phyloP scores from a whole-genome alignment of 2,888 invertebrate species.

The Limnephilus rhombicus region DNA sequence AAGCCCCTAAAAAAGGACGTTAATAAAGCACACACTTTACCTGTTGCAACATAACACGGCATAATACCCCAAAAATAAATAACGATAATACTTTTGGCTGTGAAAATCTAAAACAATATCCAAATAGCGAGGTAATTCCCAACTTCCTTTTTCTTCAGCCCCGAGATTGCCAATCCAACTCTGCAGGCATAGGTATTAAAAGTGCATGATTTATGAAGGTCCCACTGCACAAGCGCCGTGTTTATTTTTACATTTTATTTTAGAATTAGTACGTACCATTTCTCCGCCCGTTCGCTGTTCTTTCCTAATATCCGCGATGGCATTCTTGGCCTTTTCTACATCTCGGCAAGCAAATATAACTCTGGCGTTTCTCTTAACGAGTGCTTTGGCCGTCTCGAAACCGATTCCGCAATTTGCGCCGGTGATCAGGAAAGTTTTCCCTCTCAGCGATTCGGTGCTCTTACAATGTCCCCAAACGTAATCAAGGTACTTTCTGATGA shows the following conservation, averaged over 20 bases:
- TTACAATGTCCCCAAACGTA: constrained; percentile 74
- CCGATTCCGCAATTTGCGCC: constrained; percentile 93
- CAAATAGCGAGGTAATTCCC: neutral
- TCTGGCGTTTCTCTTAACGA: constrained; percentile 84
- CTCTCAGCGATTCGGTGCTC: constrained; percentile 79
- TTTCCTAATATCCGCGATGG: constrained; percentile 80
- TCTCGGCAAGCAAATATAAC: constrained; percentile 91
- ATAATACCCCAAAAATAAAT: no score
- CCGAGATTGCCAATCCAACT: neutral
- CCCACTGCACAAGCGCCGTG: neutral
- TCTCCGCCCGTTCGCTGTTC: constrained; percentile 44
- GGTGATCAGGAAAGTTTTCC: constrained; percentile 87
- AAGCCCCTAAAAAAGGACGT: no score
- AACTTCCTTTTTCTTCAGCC: neutral
- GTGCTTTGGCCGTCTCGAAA: constrained; percentile 85
- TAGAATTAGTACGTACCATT: constrained; percentile 44
- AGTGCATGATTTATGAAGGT: neutral
- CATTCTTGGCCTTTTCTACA: constrained; percentile 80
- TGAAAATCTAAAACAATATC: no score
- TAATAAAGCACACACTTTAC: no score
- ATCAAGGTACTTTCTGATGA: constrained; percentile 73
- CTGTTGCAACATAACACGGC: no score
- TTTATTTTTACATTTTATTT: constrained; percentile 7
- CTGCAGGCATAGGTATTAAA: neutral
- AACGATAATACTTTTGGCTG: no score